Conservation (phyloP, 1,140 invertebrate species). For the Achatina immaculata region DNA sequence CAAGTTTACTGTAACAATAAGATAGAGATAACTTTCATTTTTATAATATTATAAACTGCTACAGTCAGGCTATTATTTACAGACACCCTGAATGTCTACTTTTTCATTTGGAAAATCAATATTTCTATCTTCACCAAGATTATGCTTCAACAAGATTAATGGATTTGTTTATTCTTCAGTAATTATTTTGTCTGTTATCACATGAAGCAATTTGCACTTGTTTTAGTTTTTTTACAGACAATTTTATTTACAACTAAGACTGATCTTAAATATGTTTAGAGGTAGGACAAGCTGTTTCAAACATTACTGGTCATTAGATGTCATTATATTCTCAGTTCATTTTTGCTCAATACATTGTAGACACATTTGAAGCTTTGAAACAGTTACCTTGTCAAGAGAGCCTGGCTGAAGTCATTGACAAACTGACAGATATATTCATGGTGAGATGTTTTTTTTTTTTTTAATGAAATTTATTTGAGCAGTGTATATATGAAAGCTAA, state of each 20-base stretch:
- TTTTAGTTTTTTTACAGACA: not conserved
- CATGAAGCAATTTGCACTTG: not conserved
- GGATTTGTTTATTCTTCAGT: no score
- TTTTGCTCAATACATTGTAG: constrained; percentile 7
- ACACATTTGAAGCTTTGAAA: not conserved
- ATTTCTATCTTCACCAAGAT: no score
- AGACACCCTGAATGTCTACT: no score
- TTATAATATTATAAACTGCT: no score
- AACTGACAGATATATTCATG: constrained; percentile 21
- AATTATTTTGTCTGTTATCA: not conserved
- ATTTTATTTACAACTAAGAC: not conserved
- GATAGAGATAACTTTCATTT: no score
- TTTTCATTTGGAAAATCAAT: no score
- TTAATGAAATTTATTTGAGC: not conserved
- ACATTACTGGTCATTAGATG: not conserved
- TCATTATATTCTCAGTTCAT: not conserved
- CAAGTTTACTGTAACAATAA: no score
- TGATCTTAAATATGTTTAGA: not conserved
- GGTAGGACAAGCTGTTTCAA: not conserved
- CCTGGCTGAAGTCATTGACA: not conserved
- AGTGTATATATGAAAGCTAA: not conserved
- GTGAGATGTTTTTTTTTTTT: not conserved
- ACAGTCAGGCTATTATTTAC: no score
- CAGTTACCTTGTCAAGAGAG: not conserved
- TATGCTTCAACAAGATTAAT: no score